Conservation (phyloP, 2,113 vertebrate species). For the Pica pica region DNA sequence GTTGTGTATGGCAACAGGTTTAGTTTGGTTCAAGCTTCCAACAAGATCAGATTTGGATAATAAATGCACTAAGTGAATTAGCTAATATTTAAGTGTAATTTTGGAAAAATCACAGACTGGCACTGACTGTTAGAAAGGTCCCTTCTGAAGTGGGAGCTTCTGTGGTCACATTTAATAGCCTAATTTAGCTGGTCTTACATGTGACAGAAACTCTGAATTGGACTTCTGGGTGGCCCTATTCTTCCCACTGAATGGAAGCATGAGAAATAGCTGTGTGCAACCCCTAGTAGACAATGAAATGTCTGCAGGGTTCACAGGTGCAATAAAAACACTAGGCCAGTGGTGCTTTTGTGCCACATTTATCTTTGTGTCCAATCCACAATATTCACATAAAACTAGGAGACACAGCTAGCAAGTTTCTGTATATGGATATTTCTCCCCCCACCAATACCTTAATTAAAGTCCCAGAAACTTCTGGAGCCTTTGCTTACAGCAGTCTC, state of each 20-base stretch:
- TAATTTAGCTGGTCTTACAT: background rate
- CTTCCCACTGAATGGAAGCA: background rate
- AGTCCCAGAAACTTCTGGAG: background rate
- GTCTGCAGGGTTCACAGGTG: background rate
- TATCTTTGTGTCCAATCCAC: background rate
- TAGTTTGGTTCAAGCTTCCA: background rate
- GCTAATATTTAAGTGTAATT: background rate
- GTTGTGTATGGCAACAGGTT: background rate
- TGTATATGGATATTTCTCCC: background rate
- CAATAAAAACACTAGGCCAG: background rate
- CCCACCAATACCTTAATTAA: background rate
- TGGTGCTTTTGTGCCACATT: background rate
- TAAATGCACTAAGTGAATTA: background rate
- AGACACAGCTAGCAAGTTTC: background rate
- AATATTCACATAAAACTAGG: background rate
- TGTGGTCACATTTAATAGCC: background rate
- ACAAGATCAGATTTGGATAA: background rate
- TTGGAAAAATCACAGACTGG: background rate
- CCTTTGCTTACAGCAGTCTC: background rate
- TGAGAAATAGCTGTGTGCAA: background rate
- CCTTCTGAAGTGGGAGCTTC: background rate
- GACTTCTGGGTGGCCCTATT: background rate
- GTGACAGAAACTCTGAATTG: background rate
- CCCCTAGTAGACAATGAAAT: rapidly evolving
- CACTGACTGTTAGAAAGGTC: background rate